Evolutionary conservation across 1,140 invertebrate genomes (phyloP), one percentile per base, ranked within the genome.

Genomic region (Sinella curviseta): DNA sequence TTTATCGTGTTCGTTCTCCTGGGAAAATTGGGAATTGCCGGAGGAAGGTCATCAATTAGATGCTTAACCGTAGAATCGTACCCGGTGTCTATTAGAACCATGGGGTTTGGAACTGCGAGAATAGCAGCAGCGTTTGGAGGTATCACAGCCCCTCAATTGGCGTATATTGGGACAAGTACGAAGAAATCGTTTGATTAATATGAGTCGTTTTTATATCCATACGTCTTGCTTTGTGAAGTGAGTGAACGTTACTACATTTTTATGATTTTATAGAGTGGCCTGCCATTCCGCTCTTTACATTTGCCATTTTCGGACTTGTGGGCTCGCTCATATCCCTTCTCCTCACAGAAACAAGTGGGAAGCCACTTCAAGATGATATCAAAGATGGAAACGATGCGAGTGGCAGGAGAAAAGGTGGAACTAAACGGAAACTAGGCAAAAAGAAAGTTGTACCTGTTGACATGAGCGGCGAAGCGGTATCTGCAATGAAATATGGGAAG

Each of bases 281-380:
- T 0, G 26, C 57, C 2, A 26, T 81, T 34, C 80, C 80, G 3
- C 60, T 78, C 33, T 81, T 81, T 77, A 36, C 65, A 4, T 81
- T 81, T 70, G 80, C 74, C 4, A 1, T 76, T 3, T 24, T 81
- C 0, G 57, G 74, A 0, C 12, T 81, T 14, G 20, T 31, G 3
- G 80, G 80, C n/a, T 78, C 80, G 0, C 26, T 81, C 30, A 1
- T 81, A 1, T 70, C 77, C 0, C 24, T 81, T n/a, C 31, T 76
- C 1, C n/a, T 81, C 31, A 77, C 4, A n/a, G 80, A 81, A 35
- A 81, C 80, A 4, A 77, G 36, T 34, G 80, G 80, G 26, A 65
- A 70, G 24, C 77, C 80, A 3, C 39, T 81, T 16, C 39, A 81
- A 73, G 80, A 81, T 17, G 54, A 54, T 0, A 65, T 74, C 39